Evolutionary conservation across 2,888 invertebrate species (phyloP).

Genomic region (Cheiracanthium punctorium): DNA sequence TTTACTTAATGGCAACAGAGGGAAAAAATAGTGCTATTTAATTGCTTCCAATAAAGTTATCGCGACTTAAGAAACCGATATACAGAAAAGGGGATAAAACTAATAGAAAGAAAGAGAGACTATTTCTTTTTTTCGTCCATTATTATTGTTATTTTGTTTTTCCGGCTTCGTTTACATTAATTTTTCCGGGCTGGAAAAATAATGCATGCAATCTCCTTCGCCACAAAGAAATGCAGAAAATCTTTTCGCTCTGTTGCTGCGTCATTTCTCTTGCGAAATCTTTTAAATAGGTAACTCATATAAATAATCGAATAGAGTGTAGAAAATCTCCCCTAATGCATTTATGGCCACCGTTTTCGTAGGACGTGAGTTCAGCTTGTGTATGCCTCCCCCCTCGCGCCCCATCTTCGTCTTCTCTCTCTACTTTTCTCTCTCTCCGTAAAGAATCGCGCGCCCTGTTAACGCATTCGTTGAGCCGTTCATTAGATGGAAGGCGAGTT

Average conservation of each 20-base stretch:
- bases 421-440: neutral
- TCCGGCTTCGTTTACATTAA: neutral
- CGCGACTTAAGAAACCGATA: neutral
- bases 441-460: slow-evolving; percentile 26
- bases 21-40: neutral
- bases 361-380: slow-evolving; percentile 18
- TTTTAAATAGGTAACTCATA: slow-evolving; percentile 41
- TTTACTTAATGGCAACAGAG: neutral
- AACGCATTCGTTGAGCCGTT: slow-evolving; percentile 21
- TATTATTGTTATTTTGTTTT: too few species aligned
- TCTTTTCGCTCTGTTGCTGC: neutral
- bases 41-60: neutral
- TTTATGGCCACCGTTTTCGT: slow-evolving; percentile 39
- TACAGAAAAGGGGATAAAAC: neutral
- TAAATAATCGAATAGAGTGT: slow-evolving; percentile 60
- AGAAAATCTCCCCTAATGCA: slow-evolving; percentile 63
- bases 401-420: slow-evolving; percentile 24
- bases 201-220: neutral
- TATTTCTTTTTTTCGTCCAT: neutral
- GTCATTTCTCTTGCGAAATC: slow-evolving; percentile 1
- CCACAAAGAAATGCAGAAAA: slow-evolving; percentile 8
- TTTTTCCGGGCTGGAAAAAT: neutral
- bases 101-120: neutral
- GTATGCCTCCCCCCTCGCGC: slow-evolving; percentile 32
- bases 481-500: slow-evolving; percentile 27